Evolutionary conservation across 2,113 vertebrate species (phyloP), one percentile per base, ranked within the genome.

Genomic region (Pithys albifrons): DNA sequence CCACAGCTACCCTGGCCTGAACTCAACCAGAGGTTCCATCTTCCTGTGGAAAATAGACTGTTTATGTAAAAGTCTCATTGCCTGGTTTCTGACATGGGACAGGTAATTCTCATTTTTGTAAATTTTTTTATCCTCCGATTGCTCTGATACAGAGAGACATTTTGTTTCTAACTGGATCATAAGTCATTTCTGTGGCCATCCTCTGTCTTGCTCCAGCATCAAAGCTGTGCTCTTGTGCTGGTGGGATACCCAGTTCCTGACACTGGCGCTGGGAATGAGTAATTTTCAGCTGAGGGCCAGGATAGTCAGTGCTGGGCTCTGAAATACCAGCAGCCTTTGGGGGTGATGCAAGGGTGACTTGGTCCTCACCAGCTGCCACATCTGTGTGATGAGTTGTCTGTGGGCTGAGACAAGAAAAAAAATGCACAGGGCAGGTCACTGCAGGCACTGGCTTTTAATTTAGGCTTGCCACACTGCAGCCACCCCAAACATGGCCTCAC

Each of bases 251-350:
- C 3, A 4, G 17, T 28, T 87, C 22, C 46, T 46, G 81, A 71
- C 0, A 6, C 11, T n/a, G 46, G 45, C 27, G 12, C 43, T 37
- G 23, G 43, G 70, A 83, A 84, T 27, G 37, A 88, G 74, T 18
- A 37, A 65, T 57, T 65, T 85, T 58, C 0, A 0, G 17, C 77
- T 78, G 57, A 84, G 29, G 55, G 55, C 17, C 10, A 6, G 18
- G 17, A 14, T 15, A 31, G 41, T 49, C 22, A 23, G 17, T 0
- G 0, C 19, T 43, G 58, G 31, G 18, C 52, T 89, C n/a, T 0
- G 0, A 58, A 76, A 59, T 1, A 1, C 33, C 1, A 0, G 29
- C 57, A 64, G 55, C 29, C 28, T 17, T 1, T 1, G 43, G 22
- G 16, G 14, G 27, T n/a, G 33, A 78, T 1, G 2, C 2, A 8